Conservation (phyloP, 37 sponge, comb jelly and placozoan species). For the Sycon ciliatum region DNA sequence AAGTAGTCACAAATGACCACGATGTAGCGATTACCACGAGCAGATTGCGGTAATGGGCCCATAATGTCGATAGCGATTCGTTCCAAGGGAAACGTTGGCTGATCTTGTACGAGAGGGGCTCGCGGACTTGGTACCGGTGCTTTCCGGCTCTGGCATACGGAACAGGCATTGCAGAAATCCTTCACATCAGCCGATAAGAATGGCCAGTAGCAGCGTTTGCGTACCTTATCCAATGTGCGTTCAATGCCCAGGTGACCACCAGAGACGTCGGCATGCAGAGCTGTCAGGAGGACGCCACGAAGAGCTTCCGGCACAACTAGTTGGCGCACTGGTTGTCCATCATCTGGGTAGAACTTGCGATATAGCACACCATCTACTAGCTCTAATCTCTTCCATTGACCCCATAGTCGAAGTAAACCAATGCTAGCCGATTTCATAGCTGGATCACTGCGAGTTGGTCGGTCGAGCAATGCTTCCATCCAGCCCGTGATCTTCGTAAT, state of each 20-base stretch:
- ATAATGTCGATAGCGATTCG: background rate
- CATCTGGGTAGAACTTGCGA: conserved; percentile 15
- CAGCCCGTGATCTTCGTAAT: no score
- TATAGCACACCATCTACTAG: conserved; percentile 12
- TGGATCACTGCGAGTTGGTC: no score
- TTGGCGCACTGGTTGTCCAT: background rate
- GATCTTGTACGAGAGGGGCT: background rate
- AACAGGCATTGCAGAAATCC: conserved; percentile 11
- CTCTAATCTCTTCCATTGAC: conserved; percentile 11
- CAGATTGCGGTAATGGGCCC: conserved; percentile 14
- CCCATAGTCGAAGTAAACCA: no score
- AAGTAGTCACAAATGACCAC: conserved; percentile 23
- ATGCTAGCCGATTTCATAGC: no score
- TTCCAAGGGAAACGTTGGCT: conserved; percentile 11
- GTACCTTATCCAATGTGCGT: conserved; percentile 11
- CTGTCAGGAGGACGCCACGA: background rate
- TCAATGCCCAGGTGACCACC: conserved; percentile 26
- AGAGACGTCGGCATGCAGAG: conserved; percentile 10
- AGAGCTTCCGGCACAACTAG: conserved; percentile 17
- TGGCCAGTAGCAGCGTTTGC: conserved; percentile 19
- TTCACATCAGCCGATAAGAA: conserved; percentile 13
- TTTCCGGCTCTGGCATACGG: conserved; percentile 20
- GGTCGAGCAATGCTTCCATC: no score
- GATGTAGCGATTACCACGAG: conserved; percentile 16
- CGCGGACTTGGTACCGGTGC: background rate